Conservation (phyloP, 2,797 vertebrate species). For the Tragelaphus eurycerus region DNA sequence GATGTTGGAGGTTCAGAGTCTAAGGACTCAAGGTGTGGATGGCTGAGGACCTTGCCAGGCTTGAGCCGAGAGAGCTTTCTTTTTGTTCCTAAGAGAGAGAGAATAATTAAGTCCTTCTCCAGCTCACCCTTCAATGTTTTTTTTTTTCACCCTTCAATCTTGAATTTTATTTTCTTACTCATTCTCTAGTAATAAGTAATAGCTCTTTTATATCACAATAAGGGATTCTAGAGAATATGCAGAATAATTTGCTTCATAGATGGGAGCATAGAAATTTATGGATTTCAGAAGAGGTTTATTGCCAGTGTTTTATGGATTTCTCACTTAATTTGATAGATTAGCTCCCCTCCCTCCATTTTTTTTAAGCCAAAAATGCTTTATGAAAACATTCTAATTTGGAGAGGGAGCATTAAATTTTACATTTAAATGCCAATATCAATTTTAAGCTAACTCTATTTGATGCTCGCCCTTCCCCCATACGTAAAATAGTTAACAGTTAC, state of each 20-base stretch:
- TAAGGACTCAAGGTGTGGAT: neutral
- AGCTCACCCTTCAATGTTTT: neutral
- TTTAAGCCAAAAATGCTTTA: slow-evolving; percentile 15
- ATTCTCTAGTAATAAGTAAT: slow-evolving; percentile 11
- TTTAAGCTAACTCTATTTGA: neutral
- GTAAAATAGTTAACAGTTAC: neutral
- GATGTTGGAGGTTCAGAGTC: neutral
- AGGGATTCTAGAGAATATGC: neutral
- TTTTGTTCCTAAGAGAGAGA: neutral
- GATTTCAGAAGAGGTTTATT: neutral
- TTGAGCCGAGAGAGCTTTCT: neutral
- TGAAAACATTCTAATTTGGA: neutral
- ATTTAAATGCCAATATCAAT: neutral
- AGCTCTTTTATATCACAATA: neutral
- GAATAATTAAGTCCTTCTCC: neutral
- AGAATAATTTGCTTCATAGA: neutral
- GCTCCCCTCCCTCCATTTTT: neutral
- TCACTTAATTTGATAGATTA: neutral
- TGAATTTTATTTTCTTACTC: slow-evolving; percentile 16
- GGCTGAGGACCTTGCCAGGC: neutral
- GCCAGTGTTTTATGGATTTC: neutral
- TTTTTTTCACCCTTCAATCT: neutral
- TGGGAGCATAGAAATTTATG: neutral
- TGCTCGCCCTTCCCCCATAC: neutral
- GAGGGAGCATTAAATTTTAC: neutral